Evolutionary conservation across 1,140 invertebrate genomes (phyloP).

Genomic region (Lasioglossum baleicum): DNA sequence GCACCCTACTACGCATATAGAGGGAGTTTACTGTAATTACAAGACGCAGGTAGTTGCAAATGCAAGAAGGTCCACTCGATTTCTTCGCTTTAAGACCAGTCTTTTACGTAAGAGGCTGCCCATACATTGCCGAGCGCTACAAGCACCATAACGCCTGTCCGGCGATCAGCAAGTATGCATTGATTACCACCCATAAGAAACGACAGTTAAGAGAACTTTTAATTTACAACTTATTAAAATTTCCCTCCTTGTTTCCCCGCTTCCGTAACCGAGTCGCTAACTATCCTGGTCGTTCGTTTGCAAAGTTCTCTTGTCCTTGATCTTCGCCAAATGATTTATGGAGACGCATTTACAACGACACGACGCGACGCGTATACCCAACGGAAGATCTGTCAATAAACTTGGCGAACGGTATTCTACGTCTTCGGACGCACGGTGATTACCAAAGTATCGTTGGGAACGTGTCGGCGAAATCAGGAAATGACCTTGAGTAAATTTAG

Average conservation of each 20-base stretch:
- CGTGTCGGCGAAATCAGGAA: background rate
- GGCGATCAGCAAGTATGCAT: slow-evolving; percentile 42
- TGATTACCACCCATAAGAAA: slow-evolving; percentile 73
- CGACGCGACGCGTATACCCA: slow-evolving; percentile 51
- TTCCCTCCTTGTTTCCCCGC: slow-evolving; percentile 43
- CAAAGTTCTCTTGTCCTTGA: slow-evolving; percentile 61
- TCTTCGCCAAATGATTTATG: slow-evolving; percentile 67
- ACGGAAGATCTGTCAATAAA: slow-evolving; percentile 67
- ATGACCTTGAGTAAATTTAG: slow-evolving; percentile 12
- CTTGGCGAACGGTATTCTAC: slow-evolving; percentile 64
- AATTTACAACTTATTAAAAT: slow-evolving; percentile 74
- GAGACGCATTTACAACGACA: slow-evolving; percentile 65
- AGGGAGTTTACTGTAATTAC: background rate
- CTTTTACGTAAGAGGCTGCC: background rate
- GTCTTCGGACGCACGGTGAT: too few relatives aligned
- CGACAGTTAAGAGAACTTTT: slow-evolving; percentile 64
- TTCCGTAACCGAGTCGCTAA: slow-evolving; percentile 49
- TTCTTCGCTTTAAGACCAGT: background rate
- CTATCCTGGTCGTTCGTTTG: slow-evolving; percentile 46
- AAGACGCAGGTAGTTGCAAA: background rate
- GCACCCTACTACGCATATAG: too few relatives aligned
- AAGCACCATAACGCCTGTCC: slow-evolving; percentile 11
- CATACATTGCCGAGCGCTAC: background rate
- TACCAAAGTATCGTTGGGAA: background rate
- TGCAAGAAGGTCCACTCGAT: background rate